Base-by-base conservation (phyloP, 92 coral and sea anemone species). In the Actinernus sp. region DNA sequence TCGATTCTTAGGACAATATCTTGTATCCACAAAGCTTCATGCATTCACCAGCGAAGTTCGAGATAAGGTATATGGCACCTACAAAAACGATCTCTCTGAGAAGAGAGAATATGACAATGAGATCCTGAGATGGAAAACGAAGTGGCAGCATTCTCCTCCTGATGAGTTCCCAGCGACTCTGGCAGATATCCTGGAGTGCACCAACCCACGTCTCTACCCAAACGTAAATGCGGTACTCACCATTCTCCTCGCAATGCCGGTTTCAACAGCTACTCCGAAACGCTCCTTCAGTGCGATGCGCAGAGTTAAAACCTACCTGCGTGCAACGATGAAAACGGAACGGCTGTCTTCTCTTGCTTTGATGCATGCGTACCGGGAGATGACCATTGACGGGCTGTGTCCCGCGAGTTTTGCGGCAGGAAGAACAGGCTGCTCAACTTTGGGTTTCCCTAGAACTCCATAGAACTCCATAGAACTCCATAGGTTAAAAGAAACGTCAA, bases 1-100 rank as follows among this genome's bases (percentile, higher is more conserved):
- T 64, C 55, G 72, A 48, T 64, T 64, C 46, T 46, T 64, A 31
- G 59, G 72, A 30, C 60, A 64, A 44, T 49, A 46, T 26, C 53
- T 64, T 31, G 31, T 64, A 65, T 27, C 72, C 60, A 14, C 7
- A 36, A 36, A 36, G 41, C 41, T 36, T 7, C 8, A 7, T 36
- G 7, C 14, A 36, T 58, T 37, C 72, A 31, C 45, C 40, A 38
- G 21, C 31, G 26, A 4, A 25, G 22, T 24, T 25, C 1, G 31
- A 7, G 47, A 66, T 34, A 51, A 51, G 63, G 33, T 51, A 50
- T 36, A 7, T 4, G 30, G 22, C 40, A 50, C 48, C 31, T 51
- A 47, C 28, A 20, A 36, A 40, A 65, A 49, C 63, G 48, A 52
- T 52, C 57, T 37, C 16, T 7, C 41, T 7, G 14, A 36, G 41